Conservation (phyloP, 2,113 vertebrate species). For the Helogale parvula region DNA sequence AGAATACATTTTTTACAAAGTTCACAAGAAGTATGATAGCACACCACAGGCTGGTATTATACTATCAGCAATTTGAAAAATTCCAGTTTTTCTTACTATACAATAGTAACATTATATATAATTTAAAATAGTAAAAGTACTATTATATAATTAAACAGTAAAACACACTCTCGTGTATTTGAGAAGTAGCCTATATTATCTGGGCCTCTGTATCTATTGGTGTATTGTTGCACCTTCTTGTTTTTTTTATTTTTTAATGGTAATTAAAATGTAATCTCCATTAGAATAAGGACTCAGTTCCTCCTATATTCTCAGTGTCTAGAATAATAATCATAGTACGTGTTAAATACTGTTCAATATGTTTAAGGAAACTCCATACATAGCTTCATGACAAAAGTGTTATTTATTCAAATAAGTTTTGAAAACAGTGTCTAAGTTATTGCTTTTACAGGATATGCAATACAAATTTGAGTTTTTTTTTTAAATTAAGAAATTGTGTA, state of each 20-base stretch:
- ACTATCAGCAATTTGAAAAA: not conserved
- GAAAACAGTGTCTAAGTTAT: not conserved
- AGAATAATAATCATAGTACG: not conserved
- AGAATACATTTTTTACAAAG: not conserved
- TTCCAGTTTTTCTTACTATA: not conserved
- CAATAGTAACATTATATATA: not conserved
- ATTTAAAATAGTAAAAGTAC: not conserved
- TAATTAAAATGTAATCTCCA: not conserved
- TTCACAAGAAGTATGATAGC: not conserved
- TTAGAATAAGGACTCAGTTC: not conserved
- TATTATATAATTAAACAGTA: not conserved
- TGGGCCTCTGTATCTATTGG: not conserved
- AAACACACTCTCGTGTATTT: not conserved
- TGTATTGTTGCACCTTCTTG: not conserved
- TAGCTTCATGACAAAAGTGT: not conserved
- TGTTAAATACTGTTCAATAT: not conserved
- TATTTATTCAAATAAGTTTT: not conserved
- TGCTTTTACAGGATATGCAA: not conserved
- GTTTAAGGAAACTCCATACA: not conserved
- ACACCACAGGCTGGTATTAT: not conserved
- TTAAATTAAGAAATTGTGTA: not conserved
- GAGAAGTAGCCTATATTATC: not conserved
- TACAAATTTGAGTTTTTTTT: not conserved
- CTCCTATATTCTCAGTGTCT: not conserved
- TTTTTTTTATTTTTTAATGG: not conserved